These are phyloP conservation scores for Archegozetes longisetosus DNA, from an alignment of 1,140 invertebrate species.

Conservation along the genomic window DNA sequence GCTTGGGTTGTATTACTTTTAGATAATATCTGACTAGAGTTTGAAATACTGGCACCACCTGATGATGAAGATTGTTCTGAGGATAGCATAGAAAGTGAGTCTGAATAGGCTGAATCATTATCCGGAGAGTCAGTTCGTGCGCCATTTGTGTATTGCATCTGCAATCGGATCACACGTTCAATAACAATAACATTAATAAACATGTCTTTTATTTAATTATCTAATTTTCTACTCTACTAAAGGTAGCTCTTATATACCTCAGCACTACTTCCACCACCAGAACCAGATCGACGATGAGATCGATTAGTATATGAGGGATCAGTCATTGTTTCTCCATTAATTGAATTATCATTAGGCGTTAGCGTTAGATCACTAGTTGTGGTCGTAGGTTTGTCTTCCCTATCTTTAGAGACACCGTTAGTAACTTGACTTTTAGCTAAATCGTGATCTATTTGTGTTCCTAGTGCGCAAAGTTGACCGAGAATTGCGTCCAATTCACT, in stretches of 20 bases:
- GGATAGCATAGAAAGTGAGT: slow-evolving; percentile 77
- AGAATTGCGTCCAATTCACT: slow-evolving; percentile 80
- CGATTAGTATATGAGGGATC: not conserved
- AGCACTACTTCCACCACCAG: not conserved
- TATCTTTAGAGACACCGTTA: not conserved
- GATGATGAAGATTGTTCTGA: slow-evolving; percentile 68
- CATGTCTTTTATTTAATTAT: not conserved
- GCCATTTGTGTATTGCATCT: too few relatives aligned
- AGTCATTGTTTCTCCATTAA: not conserved
- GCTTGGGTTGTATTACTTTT: not conserved
- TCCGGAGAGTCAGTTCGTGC: slow-evolving; percentile 75
- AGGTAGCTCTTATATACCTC: too few relatives aligned
- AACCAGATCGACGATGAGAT: not conserved
- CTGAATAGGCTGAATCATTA: slow-evolving; percentile 93
- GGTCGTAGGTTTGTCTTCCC: not conserved
- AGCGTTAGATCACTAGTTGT: not conserved
- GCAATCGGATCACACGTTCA: too few relatives aligned
- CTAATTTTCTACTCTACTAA: not conserved
- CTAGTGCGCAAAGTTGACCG: slow-evolving; percentile 77
- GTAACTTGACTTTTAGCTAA: not conserved
- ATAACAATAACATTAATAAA: not conserved
- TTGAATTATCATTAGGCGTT: too few relatives aligned
- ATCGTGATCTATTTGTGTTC: slow-evolving; percentile 52
- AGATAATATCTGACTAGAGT: not conserved
- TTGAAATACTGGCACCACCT: slow-evolving; percentile 45